These are phyloP conservation scores for Coecobrya sp. DNA, from an alignment of 2,888 invertebrate species.

Conservation along the genomic window DNA sequence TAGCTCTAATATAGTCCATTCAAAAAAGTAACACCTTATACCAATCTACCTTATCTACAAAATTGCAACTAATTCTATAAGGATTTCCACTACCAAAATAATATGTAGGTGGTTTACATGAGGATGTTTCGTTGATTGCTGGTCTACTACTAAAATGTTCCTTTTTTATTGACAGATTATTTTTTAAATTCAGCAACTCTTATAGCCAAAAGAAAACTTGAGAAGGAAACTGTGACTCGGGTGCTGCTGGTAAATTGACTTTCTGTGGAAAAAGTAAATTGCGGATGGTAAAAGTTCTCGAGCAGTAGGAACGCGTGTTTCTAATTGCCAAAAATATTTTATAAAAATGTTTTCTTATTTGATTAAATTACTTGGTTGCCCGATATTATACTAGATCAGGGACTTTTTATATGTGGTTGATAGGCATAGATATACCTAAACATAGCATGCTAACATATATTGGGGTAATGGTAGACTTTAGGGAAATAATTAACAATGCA, in stretches of 20 bases:
- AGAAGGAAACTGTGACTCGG: background rate
- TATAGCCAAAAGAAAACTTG: background rate
- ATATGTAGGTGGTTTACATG: no score
- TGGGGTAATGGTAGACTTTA: background rate
- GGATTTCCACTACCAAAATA: no score
- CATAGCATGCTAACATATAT: background rate
- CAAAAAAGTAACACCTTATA: no score
- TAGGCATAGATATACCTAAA: background rate
- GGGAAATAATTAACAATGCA: background rate
- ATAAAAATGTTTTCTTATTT: background rate
- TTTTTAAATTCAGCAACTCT: constrained; percentile 13
- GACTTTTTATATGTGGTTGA: constrained; percentile 38
- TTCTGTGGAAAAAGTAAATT: constrained; percentile 6
- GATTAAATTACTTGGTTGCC: background rate
- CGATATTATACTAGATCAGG: constrained; percentile 35
- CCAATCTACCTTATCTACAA: no score
- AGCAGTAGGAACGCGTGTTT: constrained; percentile 26
- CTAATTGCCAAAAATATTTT: constrained; percentile 36
- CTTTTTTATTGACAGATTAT: no score
- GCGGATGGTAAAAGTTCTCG: background rate
- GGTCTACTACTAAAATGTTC: no score
- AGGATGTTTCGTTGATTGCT: no score
- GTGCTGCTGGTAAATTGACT: background rate
- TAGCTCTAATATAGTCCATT: no score
- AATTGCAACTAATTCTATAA: no score